Evolutionary conservation across 1,140 invertebrate genomes (phyloP).

Genomic region (Aphelenchoides besseyi): DNA sequence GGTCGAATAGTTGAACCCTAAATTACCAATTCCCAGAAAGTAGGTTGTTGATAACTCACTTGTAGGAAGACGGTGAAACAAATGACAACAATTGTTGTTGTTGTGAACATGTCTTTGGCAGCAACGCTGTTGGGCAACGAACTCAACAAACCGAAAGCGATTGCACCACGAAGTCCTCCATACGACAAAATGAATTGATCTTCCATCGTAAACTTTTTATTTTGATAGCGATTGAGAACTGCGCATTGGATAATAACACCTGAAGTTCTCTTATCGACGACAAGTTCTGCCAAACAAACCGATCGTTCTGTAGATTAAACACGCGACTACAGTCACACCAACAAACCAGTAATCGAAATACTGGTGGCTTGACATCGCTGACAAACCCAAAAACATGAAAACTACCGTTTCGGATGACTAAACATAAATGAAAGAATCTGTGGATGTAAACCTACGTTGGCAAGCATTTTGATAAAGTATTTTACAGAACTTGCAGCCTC

Average conservation of each 20-base stretch:
- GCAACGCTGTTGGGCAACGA: slow-evolving; percentile 63
- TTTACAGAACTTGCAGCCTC: slow-evolving; percentile 95
- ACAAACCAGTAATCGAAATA: slow-evolving; percentile 91
- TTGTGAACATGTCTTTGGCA: slow-evolving; percentile 66
- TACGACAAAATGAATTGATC: slow-evolving; percentile 65
- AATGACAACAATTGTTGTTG: slow-evolving; percentile 67
- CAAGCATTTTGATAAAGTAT: slow-evolving; percentile 94
- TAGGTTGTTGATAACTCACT: not conserved
- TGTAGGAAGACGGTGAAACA: slow-evolving; percentile 67
- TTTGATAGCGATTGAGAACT: slow-evolving; percentile 61
- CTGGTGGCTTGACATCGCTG: slow-evolving; percentile 71
- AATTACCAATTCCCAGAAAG: slow-evolving; percentile 12
- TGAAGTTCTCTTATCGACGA: slow-evolving; percentile 5
- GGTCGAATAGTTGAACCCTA: slow-evolving; percentile 66
- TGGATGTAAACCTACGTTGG: slow-evolving; percentile 14
- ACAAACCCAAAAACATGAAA: slow-evolving; percentile 96
- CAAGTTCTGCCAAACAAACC: slow-evolving; percentile 26
- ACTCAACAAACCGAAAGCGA: slow-evolving; percentile 58
- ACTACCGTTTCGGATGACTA: slow-evolving; percentile 86
- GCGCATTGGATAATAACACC: slow-evolving; percentile 57
- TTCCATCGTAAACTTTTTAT: slow-evolving; percentile 57
- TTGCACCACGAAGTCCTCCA: slow-evolving; percentile 45
- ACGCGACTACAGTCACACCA: slow-evolving; percentile 85
- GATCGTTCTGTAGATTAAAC: slow-evolving; percentile 84
- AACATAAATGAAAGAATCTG: too few species aligned